phyloP scores from a whole-genome alignment of 2,797 vertebrate species.

The Gallirallus australis region DNA sequence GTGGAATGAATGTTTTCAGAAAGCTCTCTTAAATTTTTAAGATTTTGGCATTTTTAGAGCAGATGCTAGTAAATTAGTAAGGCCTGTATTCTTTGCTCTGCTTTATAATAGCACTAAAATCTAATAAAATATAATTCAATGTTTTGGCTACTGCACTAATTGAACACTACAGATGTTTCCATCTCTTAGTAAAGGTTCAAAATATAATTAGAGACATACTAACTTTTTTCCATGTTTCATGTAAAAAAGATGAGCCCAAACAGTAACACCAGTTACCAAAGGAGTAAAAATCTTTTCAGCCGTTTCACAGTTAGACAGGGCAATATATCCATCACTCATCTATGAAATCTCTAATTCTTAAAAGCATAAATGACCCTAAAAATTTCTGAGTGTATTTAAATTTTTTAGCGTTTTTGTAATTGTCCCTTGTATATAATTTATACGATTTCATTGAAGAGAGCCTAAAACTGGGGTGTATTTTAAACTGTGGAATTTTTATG shows the following conservation, averaged over 20 bases:
- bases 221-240: not conserved
- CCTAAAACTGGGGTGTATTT: not conserved
- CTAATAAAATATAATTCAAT: constrained; percentile 14
- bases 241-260: not conserved
- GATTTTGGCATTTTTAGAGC: constrained; percentile 40
- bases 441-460: not conserved
- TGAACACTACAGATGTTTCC: constrained; percentile 8
- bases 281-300: not conserved
- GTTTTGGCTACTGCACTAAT: constrained; percentile 32
- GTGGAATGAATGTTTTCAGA: constrained; percentile 21
- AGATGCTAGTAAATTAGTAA: constrained; percentile 23
- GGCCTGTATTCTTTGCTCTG: constrained; percentile 21
- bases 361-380: not conserved
- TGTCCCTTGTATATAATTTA: not conserved
- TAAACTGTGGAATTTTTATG: not conserved
- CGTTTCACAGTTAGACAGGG: not conserved
- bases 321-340: not conserved
- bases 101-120: constrained; percentile 17
- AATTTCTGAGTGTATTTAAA: not conserved
- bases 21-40: constrained; percentile 38
- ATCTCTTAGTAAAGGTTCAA: not conserved
- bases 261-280: not conserved
- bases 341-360: not conserved
- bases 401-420: not conserved
- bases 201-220: not conserved